These are phyloP conservation scores for Scelioninae gen. 1 DNA, from an alignment of 2,888 invertebrate species.

Conservation along the genomic window DNA sequence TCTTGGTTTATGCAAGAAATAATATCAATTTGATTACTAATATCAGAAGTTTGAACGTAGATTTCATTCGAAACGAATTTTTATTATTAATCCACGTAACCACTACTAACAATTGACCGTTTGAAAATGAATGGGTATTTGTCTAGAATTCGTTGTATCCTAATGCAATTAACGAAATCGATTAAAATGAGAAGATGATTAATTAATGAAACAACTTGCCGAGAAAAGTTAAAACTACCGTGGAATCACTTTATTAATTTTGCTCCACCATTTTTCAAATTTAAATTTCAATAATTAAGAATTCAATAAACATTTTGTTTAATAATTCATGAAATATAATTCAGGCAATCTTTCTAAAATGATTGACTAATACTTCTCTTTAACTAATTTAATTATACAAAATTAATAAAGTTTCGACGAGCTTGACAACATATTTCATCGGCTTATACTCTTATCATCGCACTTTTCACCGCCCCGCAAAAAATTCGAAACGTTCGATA, in stretches of 20 bases:
- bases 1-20: too few relatives aligned
- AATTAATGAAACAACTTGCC: slow-evolving; percentile 25
- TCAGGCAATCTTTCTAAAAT: neutral
- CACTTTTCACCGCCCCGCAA: slow-evolving; percentile 39
- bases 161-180: slow-evolving; percentile 16
- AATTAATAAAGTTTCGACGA: slow-evolving; percentile 19
- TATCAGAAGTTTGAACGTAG: too few relatives aligned
- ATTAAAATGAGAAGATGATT: slow-evolving; percentile 11
- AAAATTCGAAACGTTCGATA: slow-evolving; percentile 71
- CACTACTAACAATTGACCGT: slow-evolving; percentile 17
- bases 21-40: too few relatives aligned
- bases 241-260: slow-evolving; percentile 24
- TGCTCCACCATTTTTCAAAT: neutral
- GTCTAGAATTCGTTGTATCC: slow-evolving; percentile 41
- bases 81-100: slow-evolving; percentile 1
- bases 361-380: neutral
- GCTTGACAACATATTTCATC: slow-evolving; percentile 7
- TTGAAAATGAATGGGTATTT: slow-evolving; percentile 16
- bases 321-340: neutral
- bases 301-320: too few relatives aligned
- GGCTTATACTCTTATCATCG: slow-evolving; percentile 31
- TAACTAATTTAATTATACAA: neutral
- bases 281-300: neutral
- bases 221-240: slow-evolving; percentile 2
- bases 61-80: slow-evolving; percentile 39